These are phyloP conservation scores for Drosophila cracens DNA, from an alignment of 2,888 invertebrate species.

Conservation along the genomic window DNA sequence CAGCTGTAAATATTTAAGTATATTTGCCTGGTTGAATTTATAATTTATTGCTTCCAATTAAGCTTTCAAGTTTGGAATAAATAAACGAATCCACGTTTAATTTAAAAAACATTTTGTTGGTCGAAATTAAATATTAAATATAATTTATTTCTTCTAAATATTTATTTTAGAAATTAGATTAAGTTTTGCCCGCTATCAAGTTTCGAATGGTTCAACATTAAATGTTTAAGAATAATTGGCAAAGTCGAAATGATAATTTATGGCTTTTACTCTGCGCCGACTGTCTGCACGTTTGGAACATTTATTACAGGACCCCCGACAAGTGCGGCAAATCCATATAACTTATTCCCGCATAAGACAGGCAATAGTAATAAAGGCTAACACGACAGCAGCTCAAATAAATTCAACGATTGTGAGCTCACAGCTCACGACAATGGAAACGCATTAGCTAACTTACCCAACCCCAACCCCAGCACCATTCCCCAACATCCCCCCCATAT, in stretches of 20 bases:
- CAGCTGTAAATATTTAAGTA: background rate
- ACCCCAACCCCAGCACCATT: background rate
- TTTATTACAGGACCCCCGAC: slow-evolving; percentile 42
- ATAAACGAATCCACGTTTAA: background rate
- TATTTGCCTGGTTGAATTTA: background rate
- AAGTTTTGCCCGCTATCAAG: background rate
- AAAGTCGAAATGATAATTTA: slow-evolving; percentile 46
- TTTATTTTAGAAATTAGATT: background rate
- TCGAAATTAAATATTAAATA: background rate
- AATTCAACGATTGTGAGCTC: slow-evolving; percentile 57
- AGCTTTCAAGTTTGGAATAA: background rate
- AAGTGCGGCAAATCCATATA: slow-evolving; percentile 66
- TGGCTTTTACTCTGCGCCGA: slow-evolving; percentile 18
- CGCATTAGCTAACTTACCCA: slow-evolving; percentile 57
- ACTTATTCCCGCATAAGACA: slow-evolving; percentile 65
- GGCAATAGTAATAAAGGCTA: slow-evolving; percentile 75
- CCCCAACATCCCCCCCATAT: background rate
- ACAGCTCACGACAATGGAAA: slow-evolving; percentile 72
- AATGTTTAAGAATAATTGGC: slow-evolving; percentile 35
- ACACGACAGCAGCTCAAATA: slow-evolving; percentile 60
- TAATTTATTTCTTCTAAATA: background rate
- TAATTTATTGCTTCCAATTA: background rate
- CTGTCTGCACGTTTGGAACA: slow-evolving; percentile 53
- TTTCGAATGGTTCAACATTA: slow-evolving; percentile 17
- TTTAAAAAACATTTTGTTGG: background rate